phyloP scores from a whole-genome alignment of 2,113 vertebrate species.

The Grallaria varia region DNA sequence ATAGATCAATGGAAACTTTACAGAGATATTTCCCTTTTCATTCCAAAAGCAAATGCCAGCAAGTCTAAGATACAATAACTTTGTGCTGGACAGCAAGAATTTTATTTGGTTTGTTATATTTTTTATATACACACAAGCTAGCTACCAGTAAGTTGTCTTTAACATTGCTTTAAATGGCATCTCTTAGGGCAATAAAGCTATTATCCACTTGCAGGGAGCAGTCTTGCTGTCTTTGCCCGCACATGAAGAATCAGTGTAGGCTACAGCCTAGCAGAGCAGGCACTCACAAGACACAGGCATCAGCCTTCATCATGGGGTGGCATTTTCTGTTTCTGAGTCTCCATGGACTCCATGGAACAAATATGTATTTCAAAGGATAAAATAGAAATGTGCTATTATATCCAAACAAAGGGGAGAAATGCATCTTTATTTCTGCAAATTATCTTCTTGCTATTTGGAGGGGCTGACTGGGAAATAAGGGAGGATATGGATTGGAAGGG shows the following conservation, averaged over 20 bases:
- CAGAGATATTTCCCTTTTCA: constrained; percentile 38
- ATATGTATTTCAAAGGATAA: not conserved
- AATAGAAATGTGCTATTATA: not conserved
- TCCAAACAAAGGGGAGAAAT: not conserved
- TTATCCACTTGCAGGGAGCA: not conserved
- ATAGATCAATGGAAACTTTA: constrained; percentile 48
- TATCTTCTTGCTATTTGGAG: not conserved
- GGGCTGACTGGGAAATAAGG: not conserved
- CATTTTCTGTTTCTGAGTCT: constrained; percentile 15
- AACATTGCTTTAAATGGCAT: not conserved
- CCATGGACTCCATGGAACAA: not conserved
- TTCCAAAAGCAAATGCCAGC: constrained; percentile 33
- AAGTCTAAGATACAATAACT: not conserved
- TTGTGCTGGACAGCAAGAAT: constrained; percentile 11
- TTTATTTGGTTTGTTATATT: constrained; percentile 9
- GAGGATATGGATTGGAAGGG: not conserved
- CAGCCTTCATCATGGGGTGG: not conserved
- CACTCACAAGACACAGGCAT: not conserved
- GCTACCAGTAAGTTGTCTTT: constrained; percentile 13
- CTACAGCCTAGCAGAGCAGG: not conserved
- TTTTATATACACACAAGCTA: not conserved
- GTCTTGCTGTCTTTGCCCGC: not conserved
- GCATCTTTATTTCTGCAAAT: not conserved
- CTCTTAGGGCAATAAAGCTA: not conserved
- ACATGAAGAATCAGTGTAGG: not conserved